A percentile compares a stretch with the other conserved stretches of the same genome.
Evolutionary conservation across 64 coral and sea anemone species (phyloP).

Genomic region (Trachythela sp.): DNA sequence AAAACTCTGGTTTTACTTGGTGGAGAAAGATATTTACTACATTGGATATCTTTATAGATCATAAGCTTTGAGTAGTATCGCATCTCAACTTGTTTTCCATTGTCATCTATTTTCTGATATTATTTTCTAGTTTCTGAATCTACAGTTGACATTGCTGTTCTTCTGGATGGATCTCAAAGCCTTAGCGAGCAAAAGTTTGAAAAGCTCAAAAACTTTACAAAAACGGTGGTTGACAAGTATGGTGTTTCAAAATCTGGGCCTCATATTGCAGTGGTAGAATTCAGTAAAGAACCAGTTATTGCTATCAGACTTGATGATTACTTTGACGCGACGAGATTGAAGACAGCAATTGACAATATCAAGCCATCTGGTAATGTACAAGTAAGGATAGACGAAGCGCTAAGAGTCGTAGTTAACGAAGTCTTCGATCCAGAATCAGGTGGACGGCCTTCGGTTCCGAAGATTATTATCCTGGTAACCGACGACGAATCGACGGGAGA

Average conservation of each 20-base stretch:
- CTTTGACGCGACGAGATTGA: not conserved
- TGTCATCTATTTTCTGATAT: not conserved
- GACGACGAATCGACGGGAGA: constrained; percentile 32
- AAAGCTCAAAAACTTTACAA: constrained; percentile 37
- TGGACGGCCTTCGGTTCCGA: constrained; percentile 20
- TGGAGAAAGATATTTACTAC: no score
- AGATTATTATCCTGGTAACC: constrained; percentile 36
- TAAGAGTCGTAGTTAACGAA: not conserved
- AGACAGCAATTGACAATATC: not conserved
- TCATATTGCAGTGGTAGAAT: constrained; percentile 10
- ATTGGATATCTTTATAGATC: no score
- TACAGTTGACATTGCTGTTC: constrained; percentile 48
- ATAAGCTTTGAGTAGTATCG: not conserved
- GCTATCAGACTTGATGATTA: not conserved
- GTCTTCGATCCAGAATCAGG: not conserved
- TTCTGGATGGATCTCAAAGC: constrained; percentile 17
- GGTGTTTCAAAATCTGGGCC: not conserved
- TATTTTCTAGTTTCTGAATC: not conserved
- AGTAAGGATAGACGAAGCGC: not conserved
- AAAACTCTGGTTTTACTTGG: no score
- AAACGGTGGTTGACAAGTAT: constrained; percentile 28
- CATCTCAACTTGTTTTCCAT: not conserved
- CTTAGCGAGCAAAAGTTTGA: constrained; percentile 22
- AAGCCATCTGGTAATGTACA: not conserved
- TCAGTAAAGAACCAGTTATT: not conserved